Evolutionary conservation across 1,140 invertebrate genomes (phyloP), one percentile per base, ranked within the genome.

Genomic region (Pogonomyrmex barbatus): DNA sequence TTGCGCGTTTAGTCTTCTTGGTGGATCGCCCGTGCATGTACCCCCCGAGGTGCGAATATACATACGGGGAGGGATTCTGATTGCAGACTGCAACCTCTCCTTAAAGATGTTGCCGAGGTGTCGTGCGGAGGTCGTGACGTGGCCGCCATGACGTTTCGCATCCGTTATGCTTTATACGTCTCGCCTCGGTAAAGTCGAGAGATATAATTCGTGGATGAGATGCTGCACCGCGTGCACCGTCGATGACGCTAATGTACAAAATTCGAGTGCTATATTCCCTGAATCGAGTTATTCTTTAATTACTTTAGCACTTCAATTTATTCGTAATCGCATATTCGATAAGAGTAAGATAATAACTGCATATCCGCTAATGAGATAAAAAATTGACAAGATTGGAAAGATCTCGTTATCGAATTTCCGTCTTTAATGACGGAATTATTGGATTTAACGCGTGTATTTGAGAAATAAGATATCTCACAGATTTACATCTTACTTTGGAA

Each of bases 31-130:
- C 73, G 39, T 12, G n/a, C 36, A 17, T 12, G 17, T 33, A 24
- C 47, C 45, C 45, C 42, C 33, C 12, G 14, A 85, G 9, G n/a
- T 54, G 75, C 60, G 88, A 88, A 88, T 79, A 70, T 63, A 58
- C 62, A 81, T 67, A 52, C 42, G 42, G 5, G 24, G n/a, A 58
- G 81, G 81, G 77, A 88, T 76, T 81, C 70, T 76, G 62, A 86
- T 76, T 86, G 62, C n/a, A 52, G 54, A 39, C 50, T 14, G 10
- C 24, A 24, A 24, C 0, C 24, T 24, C 52, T 73, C 17, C 65
- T 71, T 8, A 14, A 78, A 56, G 39, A 33, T 47, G 39, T 30
- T 62, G 47, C 75, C 67, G 79, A 54, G 52, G 68, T 14, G 47
- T 42, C 56, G 54, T 52, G 52, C 47, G 60, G 45, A 54, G 52